A percentile compares a stretch with the other conserved stretches of the same genome.
Conservation (phyloP, 2,888 invertebrate genomes). For the Nebria brevicollis region DNA sequence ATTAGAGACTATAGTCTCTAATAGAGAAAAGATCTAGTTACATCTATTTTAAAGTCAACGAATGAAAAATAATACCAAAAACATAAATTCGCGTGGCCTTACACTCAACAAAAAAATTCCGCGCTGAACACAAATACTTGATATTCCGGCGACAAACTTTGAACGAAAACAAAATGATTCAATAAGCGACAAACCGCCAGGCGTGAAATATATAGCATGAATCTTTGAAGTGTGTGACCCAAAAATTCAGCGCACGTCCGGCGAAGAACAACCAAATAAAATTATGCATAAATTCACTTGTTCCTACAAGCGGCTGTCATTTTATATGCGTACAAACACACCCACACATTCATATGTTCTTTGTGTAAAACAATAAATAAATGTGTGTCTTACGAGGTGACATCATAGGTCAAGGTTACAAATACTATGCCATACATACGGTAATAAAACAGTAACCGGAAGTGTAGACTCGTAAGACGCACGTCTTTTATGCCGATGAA, state of each 20-base stretch:
- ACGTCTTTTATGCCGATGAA: neutral
- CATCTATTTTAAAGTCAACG: neutral
- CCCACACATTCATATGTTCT: neutral
- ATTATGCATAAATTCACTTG: neutral
- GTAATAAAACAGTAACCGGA: constrained; percentile 38
- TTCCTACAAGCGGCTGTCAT: neutral
- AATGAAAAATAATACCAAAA: neutral
- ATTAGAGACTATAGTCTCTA: too few relatives aligned
- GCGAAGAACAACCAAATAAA: neutral
- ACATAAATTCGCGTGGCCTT: neutral
- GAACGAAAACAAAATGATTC: constrained; percentile 1
- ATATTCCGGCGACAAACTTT: neutral
- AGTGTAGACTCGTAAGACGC: constrained; percentile 18
- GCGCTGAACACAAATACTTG: neutral
- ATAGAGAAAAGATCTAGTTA: too few relatives aligned
- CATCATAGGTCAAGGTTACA: constrained; percentile 26
- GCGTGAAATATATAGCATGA: neutral
- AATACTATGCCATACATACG: neutral
- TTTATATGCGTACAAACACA: constrained; percentile 2
- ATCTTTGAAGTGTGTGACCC: neutral
- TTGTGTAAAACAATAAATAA: constrained; percentile 1
- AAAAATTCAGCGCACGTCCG: neutral
- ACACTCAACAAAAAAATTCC: neutral
- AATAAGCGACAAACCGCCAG: constrained; percentile 1
- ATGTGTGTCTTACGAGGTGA: neutral